phyloP scores from a whole-genome alignment of 2,888 invertebrate genomes.

The Tuberolachnus salignus region DNA sequence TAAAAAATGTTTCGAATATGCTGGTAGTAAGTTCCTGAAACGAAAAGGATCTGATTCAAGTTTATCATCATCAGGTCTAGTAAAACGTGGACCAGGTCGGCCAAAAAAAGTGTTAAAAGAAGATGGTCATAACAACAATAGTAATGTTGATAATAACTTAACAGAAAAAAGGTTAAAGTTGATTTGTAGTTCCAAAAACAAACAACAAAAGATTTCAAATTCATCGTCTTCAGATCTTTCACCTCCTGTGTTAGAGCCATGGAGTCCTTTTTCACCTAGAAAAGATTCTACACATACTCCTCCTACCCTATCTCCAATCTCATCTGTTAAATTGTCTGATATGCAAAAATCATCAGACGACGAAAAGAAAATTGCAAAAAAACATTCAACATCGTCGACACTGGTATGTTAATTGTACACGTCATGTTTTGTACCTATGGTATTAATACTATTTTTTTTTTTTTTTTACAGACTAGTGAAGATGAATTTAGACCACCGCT shows the following conservation, averaged over 20 bases:
- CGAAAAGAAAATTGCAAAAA: slow-evolving; percentile 34
- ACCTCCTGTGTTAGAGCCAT: slow-evolving; percentile 58
- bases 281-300: slow-evolving; percentile 53
- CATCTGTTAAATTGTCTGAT: slow-evolving; percentile 25
- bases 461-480: slow-evolving; percentile 55
- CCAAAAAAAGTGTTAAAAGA: slow-evolving; percentile 40
- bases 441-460: neutral
- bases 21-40: slow-evolving; percentile 12
- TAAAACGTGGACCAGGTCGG: slow-evolving; percentile 46
- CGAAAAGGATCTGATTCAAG: slow-evolving; percentile 33
- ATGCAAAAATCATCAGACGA: slow-evolving; percentile 11
- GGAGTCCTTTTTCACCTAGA: slow-evolving; percentile 37
- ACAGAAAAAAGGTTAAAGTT: slow-evolving; percentile 40
- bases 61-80: neutral
- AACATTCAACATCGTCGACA: slow-evolving; percentile 24
- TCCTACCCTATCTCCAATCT: slow-evolving; percentile 56
- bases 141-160: neutral
- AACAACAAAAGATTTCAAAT: slow-evolving; percentile 44
- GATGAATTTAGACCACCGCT: slow-evolving; percentile 62
- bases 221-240: slow-evolving; percentile 56
- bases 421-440: neutral
- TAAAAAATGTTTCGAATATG: neutral
- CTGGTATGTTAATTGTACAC: slow-evolving; percentile 6
- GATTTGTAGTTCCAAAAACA: slow-evolving; percentile 22
- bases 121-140: neutral